phyloP scores from a whole-genome alignment of 1,140 invertebrate genomes.

The Bombyx mandarina region DNA sequence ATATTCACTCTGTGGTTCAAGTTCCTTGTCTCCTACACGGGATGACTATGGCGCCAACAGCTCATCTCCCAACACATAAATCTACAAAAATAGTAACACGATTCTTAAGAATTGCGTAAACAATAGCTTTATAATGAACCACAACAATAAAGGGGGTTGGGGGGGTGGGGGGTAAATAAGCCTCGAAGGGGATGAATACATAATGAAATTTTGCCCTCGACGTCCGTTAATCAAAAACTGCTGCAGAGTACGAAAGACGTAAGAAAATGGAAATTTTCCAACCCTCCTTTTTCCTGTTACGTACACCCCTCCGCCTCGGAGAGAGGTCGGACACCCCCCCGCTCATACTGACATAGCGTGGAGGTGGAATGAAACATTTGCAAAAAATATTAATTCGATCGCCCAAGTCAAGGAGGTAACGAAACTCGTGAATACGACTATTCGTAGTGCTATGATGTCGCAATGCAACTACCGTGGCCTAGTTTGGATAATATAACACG shows the following conservation, averaged over 20 bases:
- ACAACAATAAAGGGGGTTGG: conserved; percentile 17
- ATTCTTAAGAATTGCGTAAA: no score
- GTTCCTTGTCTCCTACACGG: no score
- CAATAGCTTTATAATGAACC: conserved; percentile 1
- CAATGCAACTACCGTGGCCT: no score
- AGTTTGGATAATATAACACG: no score
- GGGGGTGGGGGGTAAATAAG: conserved; percentile 48
- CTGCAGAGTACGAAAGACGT: conserved; percentile 61
- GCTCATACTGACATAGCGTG: conserved; percentile 16
- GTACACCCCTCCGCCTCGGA: conserved; percentile 34
- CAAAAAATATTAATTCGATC: no score
- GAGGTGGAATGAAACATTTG: conserved; percentile 18
- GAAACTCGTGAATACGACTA: no score
- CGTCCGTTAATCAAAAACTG: conserved; percentile 70
- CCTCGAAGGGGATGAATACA: conserved; percentile 57
- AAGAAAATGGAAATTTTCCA: conserved; percentile 71
- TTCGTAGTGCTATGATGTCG: no score
- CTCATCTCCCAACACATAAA: no score
- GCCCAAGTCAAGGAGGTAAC: no score
- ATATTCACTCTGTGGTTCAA: no score
- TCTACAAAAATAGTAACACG: no score
- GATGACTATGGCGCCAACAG: no score
- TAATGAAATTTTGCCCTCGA: conserved; percentile 64
- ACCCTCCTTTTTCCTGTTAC: conserved; percentile 68
- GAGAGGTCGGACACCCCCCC: conserved; percentile 58